Evolutionary conservation across 2,797 vertebrate species (phyloP).

Genomic region (Hozukius guyotensis): DNA sequence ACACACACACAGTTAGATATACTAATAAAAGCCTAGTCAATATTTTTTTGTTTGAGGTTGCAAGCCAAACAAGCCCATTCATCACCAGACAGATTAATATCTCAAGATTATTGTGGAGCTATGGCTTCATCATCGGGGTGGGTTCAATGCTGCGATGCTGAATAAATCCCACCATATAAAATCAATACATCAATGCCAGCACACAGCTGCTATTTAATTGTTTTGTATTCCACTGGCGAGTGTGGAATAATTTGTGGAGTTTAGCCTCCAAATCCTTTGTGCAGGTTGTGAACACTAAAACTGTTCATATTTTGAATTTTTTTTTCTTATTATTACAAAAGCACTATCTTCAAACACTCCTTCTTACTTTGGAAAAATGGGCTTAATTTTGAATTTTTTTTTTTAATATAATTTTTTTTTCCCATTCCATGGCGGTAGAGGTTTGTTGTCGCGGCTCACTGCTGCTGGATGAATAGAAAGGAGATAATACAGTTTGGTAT

Average conservation of each 20-base stretch:
- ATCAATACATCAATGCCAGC: slow-evolving; percentile 53
- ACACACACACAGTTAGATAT: slow-evolving; percentile 10
- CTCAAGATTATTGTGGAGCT: slow-evolving; percentile 41
- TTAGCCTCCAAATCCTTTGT: background rate
- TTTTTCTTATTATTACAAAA: background rate
- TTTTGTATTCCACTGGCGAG: slow-evolving; percentile 28
- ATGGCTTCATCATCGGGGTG: slow-evolving; percentile 37
- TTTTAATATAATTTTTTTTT: slow-evolving; percentile 9
- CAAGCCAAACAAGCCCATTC: slow-evolving; percentile 40
- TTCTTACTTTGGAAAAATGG: background rate
- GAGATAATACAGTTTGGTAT: slow-evolving; percentile 23
- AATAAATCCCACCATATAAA: slow-evolving; percentile 36
- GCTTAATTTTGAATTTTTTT: slow-evolving; percentile 7
- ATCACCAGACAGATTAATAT: slow-evolving; percentile 57
- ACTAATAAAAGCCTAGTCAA: background rate
- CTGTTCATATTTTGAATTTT: slow-evolving; percentile 17
- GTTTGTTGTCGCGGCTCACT: slow-evolving; percentile 4
- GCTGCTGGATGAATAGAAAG: slow-evolving; percentile 32
- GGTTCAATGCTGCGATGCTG: slow-evolving; percentile 37
- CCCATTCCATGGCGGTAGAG: background rate
- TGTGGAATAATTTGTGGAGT: slow-evolving; percentile 2
- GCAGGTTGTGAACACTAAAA: background rate
- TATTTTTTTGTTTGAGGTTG: slow-evolving; percentile 14
- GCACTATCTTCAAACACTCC: background rate
- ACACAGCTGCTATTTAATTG: slow-evolving; percentile 42